Conservation (phyloP, 2,113 vertebrate species). For the Oryzias melastigma region DNA sequence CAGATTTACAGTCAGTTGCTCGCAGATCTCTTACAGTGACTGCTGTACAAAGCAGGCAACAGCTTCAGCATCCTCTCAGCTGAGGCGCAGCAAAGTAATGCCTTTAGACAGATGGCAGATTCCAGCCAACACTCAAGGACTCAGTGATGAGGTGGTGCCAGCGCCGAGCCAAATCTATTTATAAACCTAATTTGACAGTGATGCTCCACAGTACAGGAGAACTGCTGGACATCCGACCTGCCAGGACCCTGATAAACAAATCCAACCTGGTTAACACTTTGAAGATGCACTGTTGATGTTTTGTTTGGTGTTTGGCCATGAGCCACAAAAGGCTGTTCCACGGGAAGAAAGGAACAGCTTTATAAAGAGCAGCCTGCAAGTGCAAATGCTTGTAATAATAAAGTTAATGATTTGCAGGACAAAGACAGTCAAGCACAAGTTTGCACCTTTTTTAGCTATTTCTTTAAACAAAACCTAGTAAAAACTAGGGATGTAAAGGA, state of each 20-base stretch:
- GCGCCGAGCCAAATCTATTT: constrained; percentile 62
- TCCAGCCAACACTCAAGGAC: constrained; percentile 50
- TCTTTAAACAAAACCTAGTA: too few relatives aligned
- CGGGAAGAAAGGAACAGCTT: constrained; percentile 16
- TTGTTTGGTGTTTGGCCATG: constrained; percentile 16
- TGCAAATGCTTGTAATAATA: too few relatives aligned
- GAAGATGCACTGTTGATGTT: constrained; percentile 22
- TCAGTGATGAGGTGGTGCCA: constrained; percentile 45
- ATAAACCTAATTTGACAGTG: constrained; percentile 66
- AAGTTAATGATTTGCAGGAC: too few relatives aligned
- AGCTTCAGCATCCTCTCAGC: constrained; percentile 17
- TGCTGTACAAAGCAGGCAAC: constrained; percentile 2
- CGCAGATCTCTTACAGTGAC: background rate
- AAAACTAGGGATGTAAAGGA: background rate
- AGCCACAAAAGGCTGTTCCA: constrained; percentile 12
- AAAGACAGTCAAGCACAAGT: too few relatives aligned
- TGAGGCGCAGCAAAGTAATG: constrained; percentile 23
- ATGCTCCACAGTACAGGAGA: constrained; percentile 43
- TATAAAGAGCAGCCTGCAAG: constrained; percentile 15
- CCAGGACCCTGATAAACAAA: constrained; percentile 52
- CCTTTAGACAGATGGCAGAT: constrained; percentile 59
- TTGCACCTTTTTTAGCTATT: too few relatives aligned
- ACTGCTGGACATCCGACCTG: constrained; percentile 52
- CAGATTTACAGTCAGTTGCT: background rate
- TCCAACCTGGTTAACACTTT: constrained; percentile 43